phyloP scores from a whole-genome alignment of 2,888 invertebrate species.

The Tortricodes alternella region DNA sequence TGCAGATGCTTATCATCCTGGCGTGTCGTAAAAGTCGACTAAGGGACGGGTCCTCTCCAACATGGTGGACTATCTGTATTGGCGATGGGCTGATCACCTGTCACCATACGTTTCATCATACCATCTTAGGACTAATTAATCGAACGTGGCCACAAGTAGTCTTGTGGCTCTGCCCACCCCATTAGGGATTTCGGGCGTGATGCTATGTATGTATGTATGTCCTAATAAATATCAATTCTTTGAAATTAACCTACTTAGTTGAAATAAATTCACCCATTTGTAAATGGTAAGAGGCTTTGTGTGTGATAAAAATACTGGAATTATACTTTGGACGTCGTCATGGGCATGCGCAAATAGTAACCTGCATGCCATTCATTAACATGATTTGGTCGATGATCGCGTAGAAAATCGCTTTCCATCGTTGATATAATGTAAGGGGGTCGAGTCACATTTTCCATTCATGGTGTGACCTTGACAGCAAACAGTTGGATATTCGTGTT shows the following conservation, averaged over 20 bases:
- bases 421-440: slow-evolving; percentile 60
- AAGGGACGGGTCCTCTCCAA: too few species aligned
- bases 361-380: slow-evolving; percentile 59
- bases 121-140: too few species aligned
- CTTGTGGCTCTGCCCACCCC: too few species aligned
- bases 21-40: too few species aligned
- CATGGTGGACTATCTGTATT: too few species aligned
- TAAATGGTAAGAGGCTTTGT: slow-evolving; percentile 32
- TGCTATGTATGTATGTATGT: too few species aligned
- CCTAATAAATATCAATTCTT: too few species aligned
- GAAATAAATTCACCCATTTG: slow-evolving; percentile 20
- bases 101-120: too few species aligned
- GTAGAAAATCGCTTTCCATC: slow-evolving; percentile 70
- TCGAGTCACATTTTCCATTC: slow-evolving; percentile 53
- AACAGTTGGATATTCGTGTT: slow-evolving; percentile 32
- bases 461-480: slow-evolving; percentile 54
- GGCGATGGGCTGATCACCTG: too few species aligned
- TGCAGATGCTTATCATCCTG: too few species aligned
- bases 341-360: slow-evolving; percentile 50
- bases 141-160: too few species aligned
- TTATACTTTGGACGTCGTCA: slow-evolving; percentile 44
- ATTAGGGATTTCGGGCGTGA: too few species aligned
- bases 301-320: slow-evolving; percentile 11
- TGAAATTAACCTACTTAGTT: background rate
- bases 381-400: slow-evolving; percentile 65